Base-by-base conservation (phyloP, 1,140 invertebrate genomes). In the Polyergus mexicanus region DNA sequence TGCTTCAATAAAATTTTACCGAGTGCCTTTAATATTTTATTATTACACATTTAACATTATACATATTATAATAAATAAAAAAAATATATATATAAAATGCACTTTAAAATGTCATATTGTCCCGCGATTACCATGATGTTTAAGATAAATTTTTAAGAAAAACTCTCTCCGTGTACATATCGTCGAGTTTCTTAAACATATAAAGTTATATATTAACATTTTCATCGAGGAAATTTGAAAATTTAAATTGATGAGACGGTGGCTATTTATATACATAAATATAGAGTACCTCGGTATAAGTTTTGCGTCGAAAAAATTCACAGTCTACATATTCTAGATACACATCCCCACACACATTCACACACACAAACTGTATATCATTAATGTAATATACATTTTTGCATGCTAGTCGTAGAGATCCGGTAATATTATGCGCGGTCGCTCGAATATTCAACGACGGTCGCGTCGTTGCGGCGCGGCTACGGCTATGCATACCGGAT, bases 361-460 rank as follows among this genome's bases (percentile, higher is more conserved):
- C 13, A 3, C 47, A 19, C 16, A 11, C 54, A 28, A 62, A 72
- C 22, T n/a, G 54, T 28, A 38, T 60, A 56, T 83, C 68, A 72
- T 83, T 83, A 83, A 83, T 83, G 32, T 60, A 83, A 83, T 71
- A 74, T 58, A 47, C 28, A 83, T 83, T 83, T 83, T 83, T 83
- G 78, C 78, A 83, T 35, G 68, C 78, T 19, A 3, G 13, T 58
- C 78, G 66, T 72, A 72, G 38, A 83, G 38, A 83, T 83, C 56
- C 78, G 32, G 28, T 83, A 83, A 83, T 83, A 83, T 83, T 74
- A 72, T 72, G 54, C 78, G 32, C 78, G 56, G 51, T 32, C 51
- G 38, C 68, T 60, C 78, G 68, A 83, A 83, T 83, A 83, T 83
- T 83, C 78, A 83, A 83, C 68, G 78, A 71, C 78, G 54, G 78